Conservation (phyloP, 2,113 vertebrate genomes). For the Pteropus alecto region DNA sequence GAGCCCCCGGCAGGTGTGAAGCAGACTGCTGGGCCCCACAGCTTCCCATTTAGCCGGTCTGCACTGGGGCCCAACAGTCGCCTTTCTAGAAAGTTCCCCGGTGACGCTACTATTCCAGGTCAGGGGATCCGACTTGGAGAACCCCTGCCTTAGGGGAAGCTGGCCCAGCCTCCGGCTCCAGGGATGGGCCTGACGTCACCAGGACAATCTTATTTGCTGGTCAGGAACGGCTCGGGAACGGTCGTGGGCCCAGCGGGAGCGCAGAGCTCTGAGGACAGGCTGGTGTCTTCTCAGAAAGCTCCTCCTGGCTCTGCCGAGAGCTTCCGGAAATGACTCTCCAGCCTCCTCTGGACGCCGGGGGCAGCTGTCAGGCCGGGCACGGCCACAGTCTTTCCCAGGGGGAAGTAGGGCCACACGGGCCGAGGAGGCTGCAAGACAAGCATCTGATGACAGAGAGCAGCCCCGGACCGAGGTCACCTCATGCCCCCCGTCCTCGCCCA, state of each 20-base stretch:
- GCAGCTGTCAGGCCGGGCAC: background rate
- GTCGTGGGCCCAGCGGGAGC: rapidly evolving
- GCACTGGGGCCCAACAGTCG: background rate
- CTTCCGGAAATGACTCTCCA: background rate
- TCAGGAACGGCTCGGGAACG: background rate
- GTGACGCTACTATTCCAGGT: background rate
- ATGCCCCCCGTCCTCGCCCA: rapidly evolving
- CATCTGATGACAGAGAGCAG: rapidly evolving
- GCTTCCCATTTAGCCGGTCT: background rate
- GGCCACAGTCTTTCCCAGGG: background rate
- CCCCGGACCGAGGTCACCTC: too few species aligned
- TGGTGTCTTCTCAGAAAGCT: rapidly evolving
- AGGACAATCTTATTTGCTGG: rapidly evolving
- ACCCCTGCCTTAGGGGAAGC: background rate
- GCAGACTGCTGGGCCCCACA: rapidly evolving
- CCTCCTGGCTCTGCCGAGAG: background rate
- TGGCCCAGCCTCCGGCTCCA: background rate
- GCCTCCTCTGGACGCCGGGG: background rate
- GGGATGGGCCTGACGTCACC: rapidly evolving
- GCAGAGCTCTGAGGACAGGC: rapidly evolving
- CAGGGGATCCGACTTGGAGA: background rate
- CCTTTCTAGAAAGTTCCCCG: background rate
- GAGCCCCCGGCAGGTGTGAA: rapidly evolving
- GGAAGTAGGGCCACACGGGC: background rate
- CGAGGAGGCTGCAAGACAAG: rapidly evolving